These are phyloP conservation scores for Phylloscopus collybita DNA, from an alignment of 2,797 vertebrate genomes.

Conservation along the genomic window DNA sequence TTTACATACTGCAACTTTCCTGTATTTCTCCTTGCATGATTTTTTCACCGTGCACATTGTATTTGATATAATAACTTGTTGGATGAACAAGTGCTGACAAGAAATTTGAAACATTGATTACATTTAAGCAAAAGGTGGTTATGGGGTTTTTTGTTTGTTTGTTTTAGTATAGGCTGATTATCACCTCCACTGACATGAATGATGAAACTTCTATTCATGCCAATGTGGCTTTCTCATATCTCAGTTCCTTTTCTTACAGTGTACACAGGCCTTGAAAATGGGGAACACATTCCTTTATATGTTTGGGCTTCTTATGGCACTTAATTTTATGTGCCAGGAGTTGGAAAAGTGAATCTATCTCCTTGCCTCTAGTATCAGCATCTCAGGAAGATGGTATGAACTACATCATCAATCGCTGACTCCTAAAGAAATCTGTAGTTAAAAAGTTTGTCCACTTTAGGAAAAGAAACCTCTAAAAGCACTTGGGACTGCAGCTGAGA, in stretches of 20 bases:
- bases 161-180: neutral
- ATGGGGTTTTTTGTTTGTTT: neutral
- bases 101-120: neutral
- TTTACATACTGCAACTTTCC: neutral
- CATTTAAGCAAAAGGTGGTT: neutral
- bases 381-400: neutral
- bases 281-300: neutral
- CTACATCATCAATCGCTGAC: neutral
- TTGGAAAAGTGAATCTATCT: neutral
- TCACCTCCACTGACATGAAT: neutral
- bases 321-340: neutral
- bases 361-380: neutral
- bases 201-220: neutral
- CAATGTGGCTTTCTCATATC: neutral
- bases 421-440: neutral
- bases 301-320: neutral
- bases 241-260: neutral
- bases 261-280: neutral
- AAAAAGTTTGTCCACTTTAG: neutral
- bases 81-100: neutral
- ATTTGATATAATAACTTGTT: neutral
- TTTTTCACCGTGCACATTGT: neutral
- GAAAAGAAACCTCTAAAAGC: neutral
- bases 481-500: neutral
- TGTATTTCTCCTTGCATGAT: neutral